These are phyloP conservation scores for Ormyrus labotus DNA, from an alignment of 2,888 invertebrate species.

Conservation along the genomic window DNA sequence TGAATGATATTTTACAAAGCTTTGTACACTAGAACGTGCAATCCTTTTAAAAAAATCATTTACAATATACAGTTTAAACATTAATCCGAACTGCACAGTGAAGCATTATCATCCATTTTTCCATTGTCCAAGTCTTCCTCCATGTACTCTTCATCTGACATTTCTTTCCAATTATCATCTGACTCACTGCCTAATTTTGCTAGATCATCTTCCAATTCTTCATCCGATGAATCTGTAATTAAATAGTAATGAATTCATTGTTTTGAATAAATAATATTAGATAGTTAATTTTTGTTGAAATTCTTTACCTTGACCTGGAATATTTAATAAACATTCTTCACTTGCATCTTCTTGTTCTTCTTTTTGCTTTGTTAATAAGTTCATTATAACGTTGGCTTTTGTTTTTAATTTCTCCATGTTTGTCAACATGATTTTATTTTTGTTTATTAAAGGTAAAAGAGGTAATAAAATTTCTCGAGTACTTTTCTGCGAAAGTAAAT, in stretches of 20 bases:
- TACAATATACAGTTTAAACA: conserved; percentile 39
- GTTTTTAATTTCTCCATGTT: conserved; percentile 80
- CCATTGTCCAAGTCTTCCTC: conserved; percentile 66
- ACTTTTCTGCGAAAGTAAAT: conserved; percentile 81
- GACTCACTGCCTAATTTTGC: conserved; percentile 70
- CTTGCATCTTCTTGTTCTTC: conserved; percentile 73
- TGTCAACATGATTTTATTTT: conserved; percentile 77
- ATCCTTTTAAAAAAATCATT: conserved; percentile 31
- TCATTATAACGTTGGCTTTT: conserved; percentile 79
- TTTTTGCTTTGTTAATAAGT: conserved; percentile 76
- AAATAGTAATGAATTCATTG: conserved; percentile 20
- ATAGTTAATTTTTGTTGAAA: conserved; percentile 22
- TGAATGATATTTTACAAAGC: conserved; percentile 50
- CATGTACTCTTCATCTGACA: conserved; percentile 67
- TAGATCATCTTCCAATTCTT: conserved; percentile 68
- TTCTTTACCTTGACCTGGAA: conserved; percentile 78
- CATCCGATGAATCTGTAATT: conserved; percentile 70
- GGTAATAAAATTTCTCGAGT: conserved; percentile 78
- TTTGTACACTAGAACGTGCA: conserved; percentile 46
- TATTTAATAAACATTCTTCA: conserved; percentile 77
- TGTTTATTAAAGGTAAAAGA: conserved; percentile 79
- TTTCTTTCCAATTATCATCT: conserved; percentile 72
- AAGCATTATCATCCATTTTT: conserved; percentile 66
- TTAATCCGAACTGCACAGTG: conserved; percentile 63
- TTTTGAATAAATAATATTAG: background rate